Evolutionary conservation across 2,888 invertebrate genomes (phyloP).

Genomic region (Bombylius major): DNA sequence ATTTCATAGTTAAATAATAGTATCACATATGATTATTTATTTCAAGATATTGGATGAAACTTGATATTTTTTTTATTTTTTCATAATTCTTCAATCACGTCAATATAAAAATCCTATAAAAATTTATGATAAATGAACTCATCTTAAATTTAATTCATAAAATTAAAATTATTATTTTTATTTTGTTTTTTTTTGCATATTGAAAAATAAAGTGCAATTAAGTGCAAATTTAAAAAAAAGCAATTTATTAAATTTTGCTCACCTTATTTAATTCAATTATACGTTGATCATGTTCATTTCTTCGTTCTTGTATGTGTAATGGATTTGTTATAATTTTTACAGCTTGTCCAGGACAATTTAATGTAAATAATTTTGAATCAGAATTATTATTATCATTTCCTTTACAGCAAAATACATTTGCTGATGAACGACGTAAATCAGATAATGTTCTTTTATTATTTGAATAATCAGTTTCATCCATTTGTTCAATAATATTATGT

Average conservation of each 20-base stretch:
- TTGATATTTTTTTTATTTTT: background rate
- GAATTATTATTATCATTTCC: constrained; percentile 18
- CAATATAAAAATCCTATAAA: background rate
- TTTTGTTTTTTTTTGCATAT: no score
- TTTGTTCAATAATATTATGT: constrained; percentile 31
- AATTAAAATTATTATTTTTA: no score
- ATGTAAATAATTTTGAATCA: constrained; percentile 21
- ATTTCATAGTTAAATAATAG: no score
- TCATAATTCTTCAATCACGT: background rate
- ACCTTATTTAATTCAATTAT: background rate
- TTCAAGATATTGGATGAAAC: background rate
- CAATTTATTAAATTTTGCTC: background rate
- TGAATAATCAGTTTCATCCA: constrained; percentile 34
- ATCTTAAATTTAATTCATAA: no score
- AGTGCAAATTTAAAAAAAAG: background rate
- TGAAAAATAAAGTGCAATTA: background rate
- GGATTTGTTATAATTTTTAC: constrained; percentile 54
- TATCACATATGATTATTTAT: no score
- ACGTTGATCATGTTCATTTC: background rate
- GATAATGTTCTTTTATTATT: background rate
- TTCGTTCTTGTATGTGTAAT: constrained; percentile 4
- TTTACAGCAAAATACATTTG: constrained; percentile 33
- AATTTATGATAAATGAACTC: background rate
- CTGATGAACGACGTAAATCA: background rate
- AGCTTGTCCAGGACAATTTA: constrained; percentile 52